phyloP scores from a whole-genome alignment of 2,888 invertebrate species.

The Diadromus collaris region DNA sequence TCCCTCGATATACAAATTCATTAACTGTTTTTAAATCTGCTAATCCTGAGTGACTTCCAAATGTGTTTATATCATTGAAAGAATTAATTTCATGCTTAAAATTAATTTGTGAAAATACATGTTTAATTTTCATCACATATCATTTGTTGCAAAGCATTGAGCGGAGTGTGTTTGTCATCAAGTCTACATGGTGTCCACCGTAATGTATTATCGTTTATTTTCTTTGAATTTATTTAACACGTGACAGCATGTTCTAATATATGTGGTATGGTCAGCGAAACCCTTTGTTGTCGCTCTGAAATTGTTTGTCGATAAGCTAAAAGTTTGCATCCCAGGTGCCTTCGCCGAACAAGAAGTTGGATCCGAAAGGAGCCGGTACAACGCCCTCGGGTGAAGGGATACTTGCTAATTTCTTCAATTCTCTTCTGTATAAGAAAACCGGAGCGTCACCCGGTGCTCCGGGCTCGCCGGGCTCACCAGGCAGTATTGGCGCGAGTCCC shows the following conservation, averaged over 20 bases:
- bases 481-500: conserved; percentile 77
- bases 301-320: conserved; percentile 58
- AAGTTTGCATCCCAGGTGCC: conserved; percentile 72
- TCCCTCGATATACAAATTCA: neutral
- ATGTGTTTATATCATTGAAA: neutral
- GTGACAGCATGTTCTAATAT: conserved; percentile 77
- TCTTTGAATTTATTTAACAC: conserved; percentile 50
- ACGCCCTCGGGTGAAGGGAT: conserved; percentile 95
- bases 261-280: conserved; percentile 73
- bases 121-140: conserved; percentile 32
- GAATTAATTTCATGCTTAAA: conserved; percentile 24
- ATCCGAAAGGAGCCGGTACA: conserved; percentile 82
- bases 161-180: conserved; percentile 17
- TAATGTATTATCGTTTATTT: conserved; percentile 11
- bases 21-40: neutral
- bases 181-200: conserved; percentile 25
- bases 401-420: conserved; percentile 99
- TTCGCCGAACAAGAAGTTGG: conserved; percentile 86
- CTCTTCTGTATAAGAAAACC: conserved; percentile 96
- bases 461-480: conserved; percentile 81
- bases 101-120: conserved; percentile 8
- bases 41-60: neutral
- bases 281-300: conserved; percentile 38
- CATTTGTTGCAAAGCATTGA: conserved; percentile 15
- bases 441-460: conserved; percentile 84